These are phyloP conservation scores for Acrobasis suavella DNA, from an alignment of 2,888 invertebrate genomes.

Conservation along the genomic window DNA sequence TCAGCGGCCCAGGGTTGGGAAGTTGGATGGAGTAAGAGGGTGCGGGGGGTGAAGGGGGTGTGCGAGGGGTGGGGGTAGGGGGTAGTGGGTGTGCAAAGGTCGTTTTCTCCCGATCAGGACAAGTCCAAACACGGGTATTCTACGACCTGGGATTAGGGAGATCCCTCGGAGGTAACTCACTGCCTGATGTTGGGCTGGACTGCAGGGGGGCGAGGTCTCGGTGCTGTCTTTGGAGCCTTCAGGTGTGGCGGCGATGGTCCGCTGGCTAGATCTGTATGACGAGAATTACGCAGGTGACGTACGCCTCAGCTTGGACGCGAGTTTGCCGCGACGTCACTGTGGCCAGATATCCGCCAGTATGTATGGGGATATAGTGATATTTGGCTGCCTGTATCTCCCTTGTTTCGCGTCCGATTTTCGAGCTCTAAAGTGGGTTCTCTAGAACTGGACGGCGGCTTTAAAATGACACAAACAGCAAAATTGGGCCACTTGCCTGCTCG, in stretches of 20 bases:
- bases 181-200: background rate
- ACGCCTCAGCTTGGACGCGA: background rate
- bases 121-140: no score
- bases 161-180: background rate
- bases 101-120: no score
- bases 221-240: background rate
- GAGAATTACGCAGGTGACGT: background rate
- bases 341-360: background rate
- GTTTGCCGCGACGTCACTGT: background rate
- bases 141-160: background rate
- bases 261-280: background rate
- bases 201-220: background rate
- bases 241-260: background rate
- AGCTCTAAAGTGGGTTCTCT: background rate
- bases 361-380: no score
- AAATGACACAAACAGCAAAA: background rate
- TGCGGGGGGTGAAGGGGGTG: background rate
- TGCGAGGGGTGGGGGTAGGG: background rate
- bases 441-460: background rate
- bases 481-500: background rate
- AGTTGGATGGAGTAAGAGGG: background rate
- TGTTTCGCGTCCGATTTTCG: background rate
- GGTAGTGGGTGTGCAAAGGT: no score
- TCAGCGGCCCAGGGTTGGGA: background rate
- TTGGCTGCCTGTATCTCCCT: background rate